A percentile compares a stretch with the other conserved stretches of the same genome.
Evolutionary conservation across 92 coral and sea anemone species (phyloP).

Genomic region (Palythoa grandis): DNA sequence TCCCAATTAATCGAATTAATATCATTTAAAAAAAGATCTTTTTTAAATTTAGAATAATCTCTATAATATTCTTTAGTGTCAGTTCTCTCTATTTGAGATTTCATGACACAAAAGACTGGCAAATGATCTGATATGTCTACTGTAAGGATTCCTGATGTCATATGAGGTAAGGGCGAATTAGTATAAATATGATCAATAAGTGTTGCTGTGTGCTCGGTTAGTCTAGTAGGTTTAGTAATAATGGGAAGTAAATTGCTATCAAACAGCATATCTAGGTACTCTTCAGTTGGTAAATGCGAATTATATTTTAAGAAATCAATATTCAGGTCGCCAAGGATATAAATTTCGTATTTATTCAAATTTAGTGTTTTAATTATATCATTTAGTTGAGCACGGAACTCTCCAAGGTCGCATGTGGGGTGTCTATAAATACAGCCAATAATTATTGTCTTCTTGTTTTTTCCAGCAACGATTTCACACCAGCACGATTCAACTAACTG

Average conservation of each 20-base stretch:
- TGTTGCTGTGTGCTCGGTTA: constrained; percentile 48
- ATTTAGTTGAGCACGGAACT: constrained; percentile 50
- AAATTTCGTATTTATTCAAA: constrained; percentile 34
- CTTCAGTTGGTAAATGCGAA: constrained; percentile 56
- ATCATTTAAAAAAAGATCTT: constrained; percentile 49
- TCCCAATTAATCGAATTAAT: constrained; percentile 45
- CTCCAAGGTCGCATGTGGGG: constrained; percentile 35
- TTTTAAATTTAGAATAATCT: no score
- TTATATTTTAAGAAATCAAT: constrained; percentile 53
- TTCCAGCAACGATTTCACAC: constrained; percentile 38
- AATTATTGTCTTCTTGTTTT: constrained; percentile 27
- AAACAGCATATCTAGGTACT: constrained; percentile 61
- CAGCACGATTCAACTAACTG: constrained; percentile 54
- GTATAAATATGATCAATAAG: constrained; percentile 68
- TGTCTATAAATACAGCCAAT: constrained; percentile 62
- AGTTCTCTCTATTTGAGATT: constrained; percentile 30
- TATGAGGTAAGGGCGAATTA: constrained; percentile 35
- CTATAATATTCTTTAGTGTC: constrained; percentile 26
- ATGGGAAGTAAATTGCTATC: constrained; percentile 50
- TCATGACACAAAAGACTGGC: constrained; percentile 56
- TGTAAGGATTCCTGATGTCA: constrained; percentile 52
- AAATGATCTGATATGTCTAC: constrained; percentile 66
- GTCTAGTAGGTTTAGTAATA: constrained; percentile 67
- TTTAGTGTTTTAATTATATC: constrained; percentile 44
- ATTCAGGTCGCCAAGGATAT: constrained; percentile 62